phyloP scores from a whole-genome alignment of 2,888 invertebrate genomes.

The Seira musarum region DNA sequence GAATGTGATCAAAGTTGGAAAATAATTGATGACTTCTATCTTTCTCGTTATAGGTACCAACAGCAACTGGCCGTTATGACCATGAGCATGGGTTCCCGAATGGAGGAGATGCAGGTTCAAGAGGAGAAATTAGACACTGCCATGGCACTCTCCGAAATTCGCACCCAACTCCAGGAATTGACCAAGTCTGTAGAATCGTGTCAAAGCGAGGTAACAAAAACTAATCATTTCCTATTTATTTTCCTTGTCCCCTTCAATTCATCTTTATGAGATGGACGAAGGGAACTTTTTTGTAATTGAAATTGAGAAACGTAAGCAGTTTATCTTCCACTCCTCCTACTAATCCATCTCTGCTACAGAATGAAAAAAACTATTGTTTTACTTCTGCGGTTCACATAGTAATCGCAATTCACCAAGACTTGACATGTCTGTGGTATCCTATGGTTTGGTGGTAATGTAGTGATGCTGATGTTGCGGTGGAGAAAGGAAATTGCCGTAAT shows the following conservation, averaged over 20 bases:
- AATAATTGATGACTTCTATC: constrained; percentile 21
- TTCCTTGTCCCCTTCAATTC: neutral
- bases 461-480: neutral
- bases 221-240: too few relatives aligned
- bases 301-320: neutral
- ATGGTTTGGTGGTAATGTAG: neutral
- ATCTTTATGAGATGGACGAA: constrained; percentile 1
- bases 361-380: too few relatives aligned
- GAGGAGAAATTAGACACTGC: constrained; percentile 90
- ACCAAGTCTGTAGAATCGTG: constrained; percentile 96
- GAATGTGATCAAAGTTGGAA: neutral
- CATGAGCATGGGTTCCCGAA: constrained; percentile 94
- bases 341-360: neutral
- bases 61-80: constrained; percentile 98
- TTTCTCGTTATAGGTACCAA: constrained; percentile 90
- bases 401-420: too few relatives aligned
- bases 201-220: constrained; percentile 84
- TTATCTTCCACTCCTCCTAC: constrained; percentile 8
- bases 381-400: neutral
- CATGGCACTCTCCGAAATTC: constrained; percentile 91
- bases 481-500: neutral
- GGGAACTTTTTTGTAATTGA: neutral
- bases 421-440: too few relatives aligned
- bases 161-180: constrained; percentile 92
- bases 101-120: constrained; percentile 87